Evolutionary conservation across 2,888 invertebrate species (phyloP).

Genomic region (Beris chalybata): DNA sequence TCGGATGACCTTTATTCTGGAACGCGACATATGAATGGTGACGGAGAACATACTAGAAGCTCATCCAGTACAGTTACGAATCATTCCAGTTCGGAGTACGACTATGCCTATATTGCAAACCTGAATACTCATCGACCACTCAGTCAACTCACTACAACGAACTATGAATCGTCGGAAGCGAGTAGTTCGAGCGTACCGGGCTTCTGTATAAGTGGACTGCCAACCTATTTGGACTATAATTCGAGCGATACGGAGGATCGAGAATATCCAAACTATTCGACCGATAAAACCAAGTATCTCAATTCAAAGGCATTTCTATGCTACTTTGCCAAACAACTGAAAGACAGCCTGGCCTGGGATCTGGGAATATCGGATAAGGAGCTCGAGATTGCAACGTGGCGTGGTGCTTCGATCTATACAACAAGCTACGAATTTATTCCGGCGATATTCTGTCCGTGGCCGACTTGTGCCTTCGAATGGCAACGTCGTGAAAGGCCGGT

Average conservation of each 20-base stretch:
- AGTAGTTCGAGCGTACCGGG: constrained; percentile 46
- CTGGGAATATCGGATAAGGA: constrained; percentile 62
- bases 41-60: constrained; percentile 18
- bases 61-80: constrained; percentile 32
- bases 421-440: constrained; percentile 70
- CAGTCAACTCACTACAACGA: constrained; percentile 44
- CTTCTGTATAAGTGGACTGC: constrained; percentile 47
- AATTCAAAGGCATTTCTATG: constrained; percentile 70
- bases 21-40: constrained; percentile 23
- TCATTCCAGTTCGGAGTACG: constrained; percentile 46
- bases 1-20: not conserved
- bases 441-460: constrained; percentile 71
- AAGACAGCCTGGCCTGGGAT: constrained; percentile 61
- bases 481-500: constrained; percentile 62
- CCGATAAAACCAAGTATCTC: constrained; percentile 51
- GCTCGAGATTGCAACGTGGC: constrained; percentile 61
- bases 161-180: constrained; percentile 26
- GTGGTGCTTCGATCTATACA: constrained; percentile 70
- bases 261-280: constrained; percentile 26
- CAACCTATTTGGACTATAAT: constrained; percentile 44
- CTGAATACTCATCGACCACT: constrained; percentile 63
- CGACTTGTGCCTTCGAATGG: constrained; percentile 71
- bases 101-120: constrained; percentile 65
- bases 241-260: constrained; percentile 42
- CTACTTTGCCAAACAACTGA: constrained; percentile 65